Evolutionary conservation across 2,888 invertebrate genomes (phyloP), one percentile per base, ranked within the genome.

Genomic region (Melangyna quadrimaculata): DNA sequence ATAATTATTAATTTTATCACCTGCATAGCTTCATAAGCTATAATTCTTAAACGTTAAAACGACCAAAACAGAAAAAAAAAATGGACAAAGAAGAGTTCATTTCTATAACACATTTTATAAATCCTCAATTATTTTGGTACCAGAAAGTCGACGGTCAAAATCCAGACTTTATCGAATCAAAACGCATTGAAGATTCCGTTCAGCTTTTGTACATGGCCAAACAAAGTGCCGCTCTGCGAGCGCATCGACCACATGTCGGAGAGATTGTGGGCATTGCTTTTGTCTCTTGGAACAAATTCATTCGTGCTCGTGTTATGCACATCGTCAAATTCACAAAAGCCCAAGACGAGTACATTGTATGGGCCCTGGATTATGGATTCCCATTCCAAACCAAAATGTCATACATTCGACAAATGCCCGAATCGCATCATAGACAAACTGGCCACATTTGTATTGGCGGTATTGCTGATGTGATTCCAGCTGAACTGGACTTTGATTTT

Each of bases 41-140:
- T 3, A 24, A 1, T 48, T 9, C 19, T 35, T 35, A 6, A 57
- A 12, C 7, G 17, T 22, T 32, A 12, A 12, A 1, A 37, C 12
- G 9, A 14, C 14, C 6, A 7, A 24, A 14, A 35, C 3, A 53
- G 8, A 19, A 35, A 22, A 19, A 12, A 12, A 72, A 53, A 53
- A 87, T 87, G 88, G 87, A 79, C 14, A 74, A 67, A 27, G 88
- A 87, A 37, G 84, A 88, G 43, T 87, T 82, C 43, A 87, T 89
- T 10, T 35, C 88, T 0, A 78, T 89, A 17, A 88, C 89, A 0
- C 89, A 89, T 37, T 89, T 89, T 51, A 89, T 89, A 24, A 89
- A 89, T 79, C 89, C 89, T 0, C 89, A 89, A 65, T 55, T 89
- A 14, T 89, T 89, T 74, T 89, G 89, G 89, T 89, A 88, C 29